phyloP scores from a whole-genome alignment of 2,113 vertebrate species.

The Tonatia bakeri region DNA sequence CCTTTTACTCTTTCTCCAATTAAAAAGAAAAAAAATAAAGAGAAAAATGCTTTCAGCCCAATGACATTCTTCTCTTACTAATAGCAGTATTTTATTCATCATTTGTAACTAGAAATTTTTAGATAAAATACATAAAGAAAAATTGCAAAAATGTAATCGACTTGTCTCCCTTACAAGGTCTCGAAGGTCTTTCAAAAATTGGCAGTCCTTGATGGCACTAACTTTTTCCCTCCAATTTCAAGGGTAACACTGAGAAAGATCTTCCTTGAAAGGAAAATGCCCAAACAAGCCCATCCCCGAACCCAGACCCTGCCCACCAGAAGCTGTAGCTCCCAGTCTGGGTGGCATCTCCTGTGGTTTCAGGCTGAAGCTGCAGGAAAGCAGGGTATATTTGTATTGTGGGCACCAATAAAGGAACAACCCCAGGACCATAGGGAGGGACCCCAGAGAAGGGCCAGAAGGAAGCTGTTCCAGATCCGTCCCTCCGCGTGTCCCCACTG shows the following conservation, averaged over 20 bases:
- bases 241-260: neutral
- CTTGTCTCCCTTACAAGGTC: neutral
- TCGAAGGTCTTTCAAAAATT: neutral
- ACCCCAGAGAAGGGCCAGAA: constrained; percentile 44
- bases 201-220: neutral
- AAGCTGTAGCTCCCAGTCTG: neutral
- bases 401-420: neutral
- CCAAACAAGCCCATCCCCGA: neutral
- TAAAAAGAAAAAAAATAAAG: no score
- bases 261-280: neutral
- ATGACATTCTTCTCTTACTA: neutral
- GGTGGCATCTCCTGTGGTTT: neutral
- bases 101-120: neutral
- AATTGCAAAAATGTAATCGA: neutral
- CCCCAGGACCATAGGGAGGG: neutral
- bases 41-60: neutral
- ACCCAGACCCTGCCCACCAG: neutral
- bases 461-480: constrained; percentile 23
- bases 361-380: neutral
- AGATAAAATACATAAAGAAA: neutral
- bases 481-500: neutral
- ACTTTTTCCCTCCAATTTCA: neutral
- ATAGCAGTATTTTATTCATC: neutral
- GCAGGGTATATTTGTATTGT: neutral
- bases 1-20: neutral